Evolutionary conservation across 2,113 vertebrate species (phyloP).

Genomic region (Anas platyrhynchos): DNA sequence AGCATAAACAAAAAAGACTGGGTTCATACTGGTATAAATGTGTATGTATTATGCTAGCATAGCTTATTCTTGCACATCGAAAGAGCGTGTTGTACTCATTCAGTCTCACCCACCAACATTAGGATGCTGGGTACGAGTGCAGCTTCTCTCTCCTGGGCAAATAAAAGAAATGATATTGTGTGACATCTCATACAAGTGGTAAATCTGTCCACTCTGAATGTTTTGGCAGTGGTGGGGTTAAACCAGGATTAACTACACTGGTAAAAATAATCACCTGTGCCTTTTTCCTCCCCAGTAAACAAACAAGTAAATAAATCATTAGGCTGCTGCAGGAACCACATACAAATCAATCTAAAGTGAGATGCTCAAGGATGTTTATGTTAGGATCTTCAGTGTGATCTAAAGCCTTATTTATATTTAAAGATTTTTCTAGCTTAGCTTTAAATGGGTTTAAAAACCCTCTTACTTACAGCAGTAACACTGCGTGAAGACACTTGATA

Average conservation of each 20-base stretch:
- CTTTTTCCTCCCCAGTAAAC: not conserved
- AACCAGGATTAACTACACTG: not conserved
- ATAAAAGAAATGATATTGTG: accelerated
- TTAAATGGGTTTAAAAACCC: not conserved
- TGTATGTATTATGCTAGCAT: not conserved
- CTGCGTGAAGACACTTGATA: not conserved
- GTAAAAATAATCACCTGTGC: accelerated
- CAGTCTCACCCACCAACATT: not conserved
- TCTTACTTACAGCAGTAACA: not conserved
- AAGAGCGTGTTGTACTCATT: not conserved
- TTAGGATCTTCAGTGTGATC: not conserved
- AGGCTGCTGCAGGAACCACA: not conserved
- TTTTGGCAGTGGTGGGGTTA: not conserved
- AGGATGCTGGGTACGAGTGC: not conserved
- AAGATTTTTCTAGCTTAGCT: not conserved
- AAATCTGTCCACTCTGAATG: not conserved
- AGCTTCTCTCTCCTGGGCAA: not conserved
- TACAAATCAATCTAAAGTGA: not conserved
- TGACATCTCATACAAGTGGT: not conserved
- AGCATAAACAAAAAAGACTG: not conserved
- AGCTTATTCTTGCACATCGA: not conserved
- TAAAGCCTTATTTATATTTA: not conserved
- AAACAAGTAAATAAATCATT: not conserved
- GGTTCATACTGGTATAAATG: not conserved
- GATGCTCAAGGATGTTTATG: not conserved